phyloP scores from a whole-genome alignment of 2,113 vertebrate species.

The Percina caprodes region DNA sequence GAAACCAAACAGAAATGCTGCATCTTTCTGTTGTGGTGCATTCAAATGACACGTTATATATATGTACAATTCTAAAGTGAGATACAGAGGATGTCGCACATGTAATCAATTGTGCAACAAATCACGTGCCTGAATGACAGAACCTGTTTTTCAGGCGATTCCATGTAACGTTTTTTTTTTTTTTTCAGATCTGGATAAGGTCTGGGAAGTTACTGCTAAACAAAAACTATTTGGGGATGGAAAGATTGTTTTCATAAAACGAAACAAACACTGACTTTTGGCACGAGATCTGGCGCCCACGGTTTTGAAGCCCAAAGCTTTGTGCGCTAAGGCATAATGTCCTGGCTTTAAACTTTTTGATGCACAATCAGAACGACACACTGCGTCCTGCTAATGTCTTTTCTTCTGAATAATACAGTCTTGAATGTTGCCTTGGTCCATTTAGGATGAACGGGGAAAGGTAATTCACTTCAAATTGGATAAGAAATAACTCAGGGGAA shows the following conservation, averaged over 20 bases:
- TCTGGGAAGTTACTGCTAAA: too few relatives aligned
- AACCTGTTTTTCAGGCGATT: neutral
- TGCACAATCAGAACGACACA: neutral
- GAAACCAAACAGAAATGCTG: neutral
- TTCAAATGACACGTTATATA: neutral
- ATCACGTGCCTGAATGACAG: neutral
- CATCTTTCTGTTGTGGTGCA: neutral
- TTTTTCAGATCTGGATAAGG: too few relatives aligned
- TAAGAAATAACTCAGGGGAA: too few relatives aligned
- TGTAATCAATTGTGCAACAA: neutral
- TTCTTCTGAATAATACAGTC: neutral
- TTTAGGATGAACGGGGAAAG: neutral
- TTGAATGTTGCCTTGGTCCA: neutral
- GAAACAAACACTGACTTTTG: neutral
- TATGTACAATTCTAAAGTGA: neutral
- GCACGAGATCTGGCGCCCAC: neutral
- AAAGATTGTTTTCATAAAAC: neutral
- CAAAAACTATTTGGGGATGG: neutral
- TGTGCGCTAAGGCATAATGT: too few relatives aligned
- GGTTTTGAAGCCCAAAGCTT: neutral
- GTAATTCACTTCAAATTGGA: neutral
- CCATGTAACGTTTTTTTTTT: too few relatives aligned
- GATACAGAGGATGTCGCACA: neutral
- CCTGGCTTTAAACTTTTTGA: neutral
- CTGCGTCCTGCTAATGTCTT: neutral